Conservation (phyloP, 2,888 invertebrate species). For the Choreutis nemorana region DNA sequence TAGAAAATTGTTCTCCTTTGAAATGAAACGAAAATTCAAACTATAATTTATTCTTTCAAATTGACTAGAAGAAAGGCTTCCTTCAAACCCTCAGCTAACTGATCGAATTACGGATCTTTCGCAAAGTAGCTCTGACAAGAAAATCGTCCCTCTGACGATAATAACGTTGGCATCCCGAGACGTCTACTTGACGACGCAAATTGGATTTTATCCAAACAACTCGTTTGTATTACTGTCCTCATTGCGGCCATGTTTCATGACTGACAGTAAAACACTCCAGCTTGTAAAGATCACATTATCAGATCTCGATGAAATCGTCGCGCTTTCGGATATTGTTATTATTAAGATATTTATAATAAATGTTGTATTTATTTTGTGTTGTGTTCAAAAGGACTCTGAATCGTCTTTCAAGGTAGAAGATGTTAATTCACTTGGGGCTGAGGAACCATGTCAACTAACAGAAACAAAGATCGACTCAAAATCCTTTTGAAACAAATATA, state of each 20-base stretch:
- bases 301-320: too few species aligned
- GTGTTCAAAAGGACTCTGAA: slow-evolving; percentile 66
- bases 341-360: not conserved
- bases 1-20: too few species aligned
- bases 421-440: slow-evolving; percentile 40
- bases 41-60: too few species aligned
- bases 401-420: slow-evolving; percentile 55
- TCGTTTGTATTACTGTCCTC: slow-evolving; percentile 29
- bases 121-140: slow-evolving; percentile 16
- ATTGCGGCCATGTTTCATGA: too few species aligned
- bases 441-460: slow-evolving; percentile 63
- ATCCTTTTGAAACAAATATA: slow-evolving; percentile 57
- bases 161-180: slow-evolving; percentile 18
- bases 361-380: slow-evolving; percentile 20
- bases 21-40: too few species aligned
- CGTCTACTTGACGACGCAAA: slow-evolving; percentile 22
- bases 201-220: slow-evolving; percentile 49
- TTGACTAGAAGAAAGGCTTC: too few species aligned
- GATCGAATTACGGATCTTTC: slow-evolving; percentile 23
- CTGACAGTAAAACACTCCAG: too few species aligned
- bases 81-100: slow-evolving; percentile 13
- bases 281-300: too few species aligned
- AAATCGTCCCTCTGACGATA: slow-evolving; percentile 17
- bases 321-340: not conserved
- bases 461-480: slow-evolving; percentile 66